These are phyloP conservation scores for Julus scanicus DNA, from an alignment of 2,888 invertebrate genomes.

Conservation along the genomic window DNA sequence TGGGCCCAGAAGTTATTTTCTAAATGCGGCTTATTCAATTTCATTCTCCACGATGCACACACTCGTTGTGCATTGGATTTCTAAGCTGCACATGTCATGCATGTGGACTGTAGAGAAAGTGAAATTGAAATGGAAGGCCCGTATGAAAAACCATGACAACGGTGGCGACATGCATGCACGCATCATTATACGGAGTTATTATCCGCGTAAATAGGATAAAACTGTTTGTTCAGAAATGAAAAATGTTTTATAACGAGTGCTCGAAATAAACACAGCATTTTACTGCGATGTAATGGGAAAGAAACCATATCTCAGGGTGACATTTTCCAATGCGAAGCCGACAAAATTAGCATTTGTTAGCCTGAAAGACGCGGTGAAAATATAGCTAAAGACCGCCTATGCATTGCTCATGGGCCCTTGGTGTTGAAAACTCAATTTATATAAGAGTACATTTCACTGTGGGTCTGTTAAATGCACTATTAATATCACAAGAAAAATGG, in stretches of 20 bases:
- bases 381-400: too few relatives aligned
- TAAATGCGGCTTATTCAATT: conserved; percentile 33
- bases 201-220: conserved; percentile 33
- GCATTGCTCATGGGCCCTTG: neutral
- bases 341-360: neutral
- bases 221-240: conserved; percentile 33
- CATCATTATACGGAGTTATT: conserved; percentile 33
- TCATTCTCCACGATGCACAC: neutral
- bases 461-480: neutral
- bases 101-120: neutral
- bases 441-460: neutral
- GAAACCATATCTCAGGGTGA: conserved; percentile 18
- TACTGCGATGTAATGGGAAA: conserved; percentile 24
- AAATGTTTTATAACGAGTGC: conserved; percentile 33
- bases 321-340: neutral
- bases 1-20: conserved; percentile 26
- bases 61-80: neutral
- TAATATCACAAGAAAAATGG: neutral
- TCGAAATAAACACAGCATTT: neutral
- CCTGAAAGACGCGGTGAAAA: neutral
- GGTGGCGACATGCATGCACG: conserved; percentile 33
- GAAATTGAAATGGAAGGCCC: conserved; percentile 6
- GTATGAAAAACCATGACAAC: conserved; percentile 28
- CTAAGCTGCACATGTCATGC: conserved; percentile 13
- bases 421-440: neutral